Evolutionary conservation across 2,113 vertebrate genomes (phyloP).

Genomic region (Peromyscus californicus): DNA sequence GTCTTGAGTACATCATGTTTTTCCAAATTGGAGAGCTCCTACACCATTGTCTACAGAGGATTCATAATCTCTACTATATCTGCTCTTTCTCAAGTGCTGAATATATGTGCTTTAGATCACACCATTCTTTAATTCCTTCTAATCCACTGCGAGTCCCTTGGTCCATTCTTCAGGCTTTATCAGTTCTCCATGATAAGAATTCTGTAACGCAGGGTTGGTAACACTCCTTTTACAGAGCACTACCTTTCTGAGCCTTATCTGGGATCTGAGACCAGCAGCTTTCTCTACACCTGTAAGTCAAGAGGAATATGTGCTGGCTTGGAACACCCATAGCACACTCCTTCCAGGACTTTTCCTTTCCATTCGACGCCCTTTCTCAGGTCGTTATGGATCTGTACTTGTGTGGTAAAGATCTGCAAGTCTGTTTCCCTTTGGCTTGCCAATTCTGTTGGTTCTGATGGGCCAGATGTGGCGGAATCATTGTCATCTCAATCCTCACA

Average conservation of each 20-base stretch:
- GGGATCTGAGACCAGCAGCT: background rate
- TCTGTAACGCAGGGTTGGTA: background rate
- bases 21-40: background rate
- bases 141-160: background rate
- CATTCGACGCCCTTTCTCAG: background rate
- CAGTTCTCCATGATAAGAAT: background rate
- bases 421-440: background rate
- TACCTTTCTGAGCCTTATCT: background rate
- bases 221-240: background rate
- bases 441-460: background rate
- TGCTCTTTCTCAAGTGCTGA: background rate
- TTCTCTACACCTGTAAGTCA: background rate
- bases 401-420: rapidly evolving
- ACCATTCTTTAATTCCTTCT: conserved; percentile 11
- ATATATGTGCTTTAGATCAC: background rate
- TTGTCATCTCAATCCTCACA: background rate
- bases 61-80: background rate
- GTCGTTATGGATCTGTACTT: background rate
- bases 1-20: background rate
- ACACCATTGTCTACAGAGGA: background rate
- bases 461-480: background rate
- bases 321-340: background rate
- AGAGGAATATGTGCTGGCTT: background rate
- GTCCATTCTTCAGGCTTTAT: background rate
- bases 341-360: background rate